Conservation (phyloP, 2,113 vertebrate genomes). For the Syngnathoides biaculeatus region DNA sequence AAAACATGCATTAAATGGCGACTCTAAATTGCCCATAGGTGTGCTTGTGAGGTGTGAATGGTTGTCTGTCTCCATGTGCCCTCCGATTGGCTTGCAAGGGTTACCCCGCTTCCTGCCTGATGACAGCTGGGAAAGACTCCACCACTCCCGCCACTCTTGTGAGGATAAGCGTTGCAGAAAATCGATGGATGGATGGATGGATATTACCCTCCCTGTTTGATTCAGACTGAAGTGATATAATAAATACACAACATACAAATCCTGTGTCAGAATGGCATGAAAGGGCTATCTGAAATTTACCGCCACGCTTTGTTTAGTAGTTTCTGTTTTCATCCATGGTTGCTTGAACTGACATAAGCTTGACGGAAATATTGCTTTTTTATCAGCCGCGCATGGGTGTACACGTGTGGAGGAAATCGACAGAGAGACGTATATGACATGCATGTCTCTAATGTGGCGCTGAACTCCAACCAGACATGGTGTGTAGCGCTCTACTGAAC, state of each 20-base stretch:
- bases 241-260: background rate
- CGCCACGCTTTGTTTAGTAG: background rate
- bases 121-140: too few species aligned
- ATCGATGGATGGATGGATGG: too few species aligned
- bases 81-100: too few species aligned
- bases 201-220: background rate
- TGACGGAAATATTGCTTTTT: background rate
- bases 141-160: too few species aligned
- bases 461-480: conserved; percentile 27
- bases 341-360: background rate
- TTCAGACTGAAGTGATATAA: background rate
- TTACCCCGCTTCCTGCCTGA: too few species aligned
- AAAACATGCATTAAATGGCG: too few species aligned
- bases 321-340: background rate
- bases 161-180: too few species aligned
- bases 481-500: conserved; percentile 25
- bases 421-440: conserved; percentile 3
- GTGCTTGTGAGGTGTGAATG: too few species aligned
- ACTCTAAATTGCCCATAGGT: too few species aligned
- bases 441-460: conserved; percentile 18
- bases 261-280: background rate
- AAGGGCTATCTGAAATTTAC: background rate
- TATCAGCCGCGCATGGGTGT: background rate
- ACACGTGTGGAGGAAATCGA: conserved; percentile 6
- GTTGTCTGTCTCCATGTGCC: too few species aligned